A percentile compares a stretch with the other conserved stretches of the same genome.
phyloP scores from a whole-genome alignment of 1,140 invertebrate genomes.

The Leptinotarsa lineolata region DNA sequence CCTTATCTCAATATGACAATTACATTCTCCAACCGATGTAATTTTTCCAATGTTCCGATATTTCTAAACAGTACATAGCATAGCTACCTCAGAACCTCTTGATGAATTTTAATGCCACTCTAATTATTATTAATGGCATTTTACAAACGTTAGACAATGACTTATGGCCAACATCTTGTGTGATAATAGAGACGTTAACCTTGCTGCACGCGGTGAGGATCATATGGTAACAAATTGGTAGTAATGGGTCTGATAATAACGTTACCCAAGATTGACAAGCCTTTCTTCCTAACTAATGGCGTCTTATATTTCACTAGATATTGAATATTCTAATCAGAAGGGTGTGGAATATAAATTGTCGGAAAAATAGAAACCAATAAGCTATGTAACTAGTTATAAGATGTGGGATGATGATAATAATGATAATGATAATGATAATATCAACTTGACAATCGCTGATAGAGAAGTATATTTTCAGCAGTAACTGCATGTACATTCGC shows the following conservation, averaged over 20 bases:
- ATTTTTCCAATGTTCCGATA: too few relatives aligned
- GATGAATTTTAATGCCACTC: background rate
- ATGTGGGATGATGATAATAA: too few relatives aligned
- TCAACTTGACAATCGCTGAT: too few relatives aligned
- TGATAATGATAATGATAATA: too few relatives aligned
- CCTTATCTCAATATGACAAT: too few relatives aligned
- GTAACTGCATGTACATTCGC: too few relatives aligned
- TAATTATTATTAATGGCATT: constrained; percentile 9
- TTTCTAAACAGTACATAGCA: background rate
- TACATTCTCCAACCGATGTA: too few relatives aligned
- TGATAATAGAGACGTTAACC: constrained; percentile 22
- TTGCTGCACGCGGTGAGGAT: background rate
- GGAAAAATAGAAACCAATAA: too few relatives aligned
- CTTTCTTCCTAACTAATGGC: background rate
- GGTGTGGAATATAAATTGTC: background rate
- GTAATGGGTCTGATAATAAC: constrained; percentile 25
- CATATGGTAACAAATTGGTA: constrained; percentile 14
- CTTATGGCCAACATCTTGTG: constrained; percentile 8
- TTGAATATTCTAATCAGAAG: constrained; percentile 1
- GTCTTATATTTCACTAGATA: background rate
- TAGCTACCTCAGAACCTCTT: background rate
- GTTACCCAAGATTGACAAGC: constrained; percentile 20
- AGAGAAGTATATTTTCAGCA: too few relatives aligned
- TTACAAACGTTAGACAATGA: constrained; percentile 13
- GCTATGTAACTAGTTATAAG: too few relatives aligned